phyloP scores from a whole-genome alignment of 2,888 invertebrate genomes.

The Panzeria rudis region DNA sequence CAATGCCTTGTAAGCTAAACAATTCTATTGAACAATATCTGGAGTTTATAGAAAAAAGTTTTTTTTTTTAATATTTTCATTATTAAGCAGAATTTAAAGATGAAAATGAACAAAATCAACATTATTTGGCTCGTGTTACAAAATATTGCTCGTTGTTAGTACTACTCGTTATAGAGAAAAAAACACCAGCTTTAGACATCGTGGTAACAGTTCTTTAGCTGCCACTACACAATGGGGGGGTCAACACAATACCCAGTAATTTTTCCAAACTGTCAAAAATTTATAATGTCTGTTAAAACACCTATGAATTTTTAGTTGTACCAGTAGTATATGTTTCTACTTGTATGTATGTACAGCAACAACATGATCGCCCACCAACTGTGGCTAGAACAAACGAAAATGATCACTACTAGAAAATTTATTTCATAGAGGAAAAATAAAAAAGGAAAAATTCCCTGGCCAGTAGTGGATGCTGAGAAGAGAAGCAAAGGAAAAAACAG shows the following conservation, averaged over 20 bases:
- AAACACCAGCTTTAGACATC: constrained; percentile 68
- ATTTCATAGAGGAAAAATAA: constrained; percentile 51
- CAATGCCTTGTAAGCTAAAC: constrained; percentile 30
- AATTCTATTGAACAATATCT: constrained; percentile 72
- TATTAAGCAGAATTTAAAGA: constrained; percentile 3
- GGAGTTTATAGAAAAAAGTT: constrained; percentile 28
- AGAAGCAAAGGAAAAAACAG: constrained; percentile 48
- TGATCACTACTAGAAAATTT: constrained; percentile 63
- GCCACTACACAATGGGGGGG: constrained; percentile 80
- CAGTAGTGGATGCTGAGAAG: constrained; percentile 15
- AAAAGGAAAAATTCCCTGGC: constrained; percentile 25
- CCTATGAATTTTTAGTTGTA: constrained; percentile 62
- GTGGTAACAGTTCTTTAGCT: constrained; percentile 64
- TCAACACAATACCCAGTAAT: constrained; percentile 81
- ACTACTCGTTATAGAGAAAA: constrained; percentile 65
- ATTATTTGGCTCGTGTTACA: constrained; percentile 79
- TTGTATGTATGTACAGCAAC: constrained; percentile 48
- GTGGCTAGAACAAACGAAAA: constrained; percentile 75
- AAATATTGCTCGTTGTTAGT: constrained; percentile 50
- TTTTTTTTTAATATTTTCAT: constrained; percentile 14
- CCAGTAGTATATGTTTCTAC: constrained; percentile 2
- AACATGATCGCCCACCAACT: constrained; percentile 80
- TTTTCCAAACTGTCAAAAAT: constrained; percentile 83
- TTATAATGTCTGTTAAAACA: constrained; percentile 75
- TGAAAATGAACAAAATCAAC: constrained; percentile 42